Base-by-base conservation (phyloP, 2,797 vertebrate genomes). In the Rhinichthys osculus region DNA sequence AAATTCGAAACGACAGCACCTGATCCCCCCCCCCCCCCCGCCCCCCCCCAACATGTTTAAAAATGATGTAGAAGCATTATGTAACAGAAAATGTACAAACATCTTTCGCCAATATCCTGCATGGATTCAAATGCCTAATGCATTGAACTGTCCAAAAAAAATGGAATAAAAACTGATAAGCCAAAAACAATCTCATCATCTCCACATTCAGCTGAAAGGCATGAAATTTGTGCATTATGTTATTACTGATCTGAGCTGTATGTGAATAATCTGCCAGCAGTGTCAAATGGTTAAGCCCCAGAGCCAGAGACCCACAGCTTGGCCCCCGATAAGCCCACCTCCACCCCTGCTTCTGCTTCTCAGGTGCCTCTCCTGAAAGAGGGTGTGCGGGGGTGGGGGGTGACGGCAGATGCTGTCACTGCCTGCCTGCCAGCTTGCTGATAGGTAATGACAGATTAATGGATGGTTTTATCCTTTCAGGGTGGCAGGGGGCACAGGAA, bases 401-500 rank as follows among this genome's bases (percentile, higher is more conserved):
- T n/a, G n/a, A 42, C 35, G 27, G 38, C 83, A 85, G 83, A 85
- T 85, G 91, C 91, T 92, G 93, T 93, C 93, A 92, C 90, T 91
- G 89, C 71, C 90, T 90, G 89, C 71, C 81, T 86, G 88, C 91
- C 90, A 92, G 91, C 86, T 79, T 87, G 85, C 88, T 92, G 94
- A 94, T 91, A 93, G 92, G 90, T 93, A 93, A 90, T 88, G 89
- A 90, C 90, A 84, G 91, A 90, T 92, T 94, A 95, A 95, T 93
- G 88, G 93, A 94, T 92, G 90, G 89, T 89, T 88, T 92, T 91
- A 90, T 90, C 88, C 87, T 90, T 90, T 90, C 83, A 83, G 81
- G 86, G 74, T 91, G 93, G 92, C 92, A 89, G 89, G 89, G 79
- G 84, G 86, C 88, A 90, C 88, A 88, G 86, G 84, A 92, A 70